Evolutionary conservation across 2,113 vertebrate genomes (phyloP), one percentile per base, ranked within the genome.

Genomic region (Oncorhynchus kisutch): DNA sequence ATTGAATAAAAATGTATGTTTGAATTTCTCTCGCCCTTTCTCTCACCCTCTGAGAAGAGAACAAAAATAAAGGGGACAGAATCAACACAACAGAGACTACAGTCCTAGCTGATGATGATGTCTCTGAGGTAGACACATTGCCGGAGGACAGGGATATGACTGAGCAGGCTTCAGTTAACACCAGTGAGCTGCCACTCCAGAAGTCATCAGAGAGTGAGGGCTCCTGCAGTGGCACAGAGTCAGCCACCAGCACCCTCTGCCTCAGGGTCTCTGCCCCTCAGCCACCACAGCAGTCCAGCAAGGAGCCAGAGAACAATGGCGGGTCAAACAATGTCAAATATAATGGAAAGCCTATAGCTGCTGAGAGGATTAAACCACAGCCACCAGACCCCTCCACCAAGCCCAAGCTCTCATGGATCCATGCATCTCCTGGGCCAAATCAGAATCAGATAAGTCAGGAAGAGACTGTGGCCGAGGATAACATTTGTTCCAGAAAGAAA

Each of bases 351-450:
- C 90, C 92, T 0, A 93, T 92, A 0, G 94, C 93, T 2, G 92
- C 94, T 0, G 94, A 94, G 74, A 91, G 92, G 85, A 90, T 88
- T 82, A 95, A 94, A 72, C 95, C 95, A 1, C 94, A 92, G n/a
- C 95, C 94, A 22, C 94, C 95, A 0, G 94, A 95, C 75, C 95
- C 94, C 0, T 89, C 94, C 73, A 95, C 95, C 0, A 95, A 95
- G 78, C 95, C 94, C 73, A 95, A 95, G 69, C 87, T 94, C 70
- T 95, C 95, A n/a, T 95, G 94, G 95, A 94, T 95, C 69, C 94
- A 95, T 0, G 16, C 93, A 80, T 92, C 92, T 71, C 93, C 90
- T 69, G 85, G 60, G 29, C 82, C 87, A 3, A 75, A 83, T 60
- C 88, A n/a, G 76, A 91, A 93, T 24, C 73, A 77, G 0, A 73